Conservation (phyloP, 2,797 vertebrate species). For the Sebastes cheni region DNA sequence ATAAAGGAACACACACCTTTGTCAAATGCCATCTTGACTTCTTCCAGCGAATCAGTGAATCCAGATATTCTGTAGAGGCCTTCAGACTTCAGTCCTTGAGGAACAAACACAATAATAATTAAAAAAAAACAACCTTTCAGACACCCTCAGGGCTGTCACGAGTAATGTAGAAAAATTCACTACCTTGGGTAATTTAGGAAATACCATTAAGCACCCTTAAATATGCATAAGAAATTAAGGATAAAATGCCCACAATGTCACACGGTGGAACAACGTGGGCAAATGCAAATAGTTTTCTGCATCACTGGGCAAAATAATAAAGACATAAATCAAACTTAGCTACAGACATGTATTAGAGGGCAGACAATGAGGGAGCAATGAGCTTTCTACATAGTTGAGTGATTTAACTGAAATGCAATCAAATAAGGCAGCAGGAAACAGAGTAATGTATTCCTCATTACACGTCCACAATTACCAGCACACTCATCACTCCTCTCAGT, state of each 20-base stretch:
- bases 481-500: conserved; percentile 59
- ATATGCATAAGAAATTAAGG: conserved; percentile 67
- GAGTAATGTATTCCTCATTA: conserved; percentile 75
- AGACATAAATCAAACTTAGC: conserved; percentile 80
- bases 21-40: conserved; percentile 97
- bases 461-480: conserved; percentile 68
- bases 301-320: conserved; percentile 76
- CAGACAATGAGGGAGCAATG: conserved; percentile 65
- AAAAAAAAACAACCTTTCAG: conserved; percentile 43
- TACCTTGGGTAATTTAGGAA: conserved; percentile 49
- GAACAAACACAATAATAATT: conserved; percentile 24
- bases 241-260: conserved; percentile 59
- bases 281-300: conserved; percentile 73
- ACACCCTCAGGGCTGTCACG: conserved; percentile 15
- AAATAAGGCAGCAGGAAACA: conserved; percentile 72
- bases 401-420: conserved; percentile 76
- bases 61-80: conserved; percentile 98
- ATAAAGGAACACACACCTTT: conserved; percentile 85
- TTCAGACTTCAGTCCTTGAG: conserved; percentile 94
- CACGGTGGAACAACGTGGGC: conserved; percentile 52
- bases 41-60: conserved; percentile 98
- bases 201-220: conserved; percentile 57
- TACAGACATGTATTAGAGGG: conserved; percentile 60
- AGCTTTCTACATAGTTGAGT: conserved; percentile 60
- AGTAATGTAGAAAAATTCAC: conserved; percentile 46